Evolutionary conservation across 2,888 invertebrate genomes (phyloP), one percentile per base, ranked within the genome.

Genomic region (Diarsia brunnea): DNA sequence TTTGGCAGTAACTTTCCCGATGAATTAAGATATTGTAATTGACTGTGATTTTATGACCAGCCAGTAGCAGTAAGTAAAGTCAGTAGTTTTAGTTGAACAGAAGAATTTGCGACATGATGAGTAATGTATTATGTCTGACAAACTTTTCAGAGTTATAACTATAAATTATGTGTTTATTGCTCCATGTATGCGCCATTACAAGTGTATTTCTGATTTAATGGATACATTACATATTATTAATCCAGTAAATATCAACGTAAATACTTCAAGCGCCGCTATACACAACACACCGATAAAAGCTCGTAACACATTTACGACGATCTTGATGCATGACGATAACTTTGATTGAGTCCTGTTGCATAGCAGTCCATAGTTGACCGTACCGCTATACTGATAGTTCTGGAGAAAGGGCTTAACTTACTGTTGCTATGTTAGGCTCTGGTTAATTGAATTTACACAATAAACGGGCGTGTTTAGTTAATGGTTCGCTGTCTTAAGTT

Each of bases 371-470:
- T 85, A 78, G 88, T 86, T 86, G 81, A 63, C 43, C 43, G 63
- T 43, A 63, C 90, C 89, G 90, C 89, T 91, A 90, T 84, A 87
- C 87, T 91, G 90, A 92, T 91, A 88, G 89, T 91, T 92, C 87
- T 88, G 87, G 68, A 81, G 86, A 87, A 89, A 88, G 83, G 87
- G 84, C 87, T 79, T 47, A 71, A 70, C 31, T 79, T 45, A 60
- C 24, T 61, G 24, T 47, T 71, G 7, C 65, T 79, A 73, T 55
- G 84, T 88, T 84, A 82, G 84, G 45, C 60, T 69, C 75, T 84
- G 45, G 70, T 80, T 87, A 87, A 86, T 89, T 87, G 71, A 84
- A 80, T 82, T 81, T 81, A 71, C 78, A 81, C 78, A 87, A 74
- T 63, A 71, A 61, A 74, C 65, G 63, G 63, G 64, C 71, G 61